phyloP scores from a whole-genome alignment of 2,797 vertebrate genomes.

The Falco rusticolus region DNA sequence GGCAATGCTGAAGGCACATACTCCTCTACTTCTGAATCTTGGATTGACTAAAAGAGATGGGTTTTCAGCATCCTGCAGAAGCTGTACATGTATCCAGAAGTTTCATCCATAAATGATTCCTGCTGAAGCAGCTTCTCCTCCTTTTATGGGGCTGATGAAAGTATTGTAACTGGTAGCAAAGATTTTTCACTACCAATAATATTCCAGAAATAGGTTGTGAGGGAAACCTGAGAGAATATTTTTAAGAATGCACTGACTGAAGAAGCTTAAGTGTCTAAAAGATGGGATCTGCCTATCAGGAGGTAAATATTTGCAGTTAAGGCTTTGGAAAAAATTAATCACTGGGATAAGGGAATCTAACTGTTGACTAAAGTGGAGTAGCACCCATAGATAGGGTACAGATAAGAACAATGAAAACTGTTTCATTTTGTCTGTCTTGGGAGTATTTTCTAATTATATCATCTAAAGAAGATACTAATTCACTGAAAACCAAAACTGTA shows the following conservation, averaged over 20 bases:
- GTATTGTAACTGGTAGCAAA: slow-evolving; percentile 35
- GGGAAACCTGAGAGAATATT: background rate
- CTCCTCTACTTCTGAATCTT: slow-evolving; percentile 1
- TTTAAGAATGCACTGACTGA: background rate
- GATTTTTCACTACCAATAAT: background rate
- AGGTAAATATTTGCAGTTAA: background rate
- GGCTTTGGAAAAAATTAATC: background rate
- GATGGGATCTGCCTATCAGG: background rate
- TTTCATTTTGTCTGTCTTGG: background rate
- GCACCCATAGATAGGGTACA: background rate
- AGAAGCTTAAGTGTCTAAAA: background rate
- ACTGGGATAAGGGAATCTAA: background rate
- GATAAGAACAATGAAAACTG: background rate
- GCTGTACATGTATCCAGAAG: background rate
- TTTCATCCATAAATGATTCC: slow-evolving; percentile 46
- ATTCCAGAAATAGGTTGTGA: background rate
- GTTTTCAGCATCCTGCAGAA: slow-evolving; percentile 17
- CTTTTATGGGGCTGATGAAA: slow-evolving; percentile 40
- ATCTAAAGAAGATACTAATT: background rate
- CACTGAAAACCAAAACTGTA: background rate
- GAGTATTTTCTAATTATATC: background rate
- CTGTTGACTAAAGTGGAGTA: background rate
- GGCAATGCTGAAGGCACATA: slow-evolving; percentile 11
- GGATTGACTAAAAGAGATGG: background rate
- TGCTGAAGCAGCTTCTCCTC: slow-evolving; percentile 57